These are phyloP conservation scores for Bufo bufo DNA, from an alignment of 2,113 vertebrate species.

Conservation along the genomic window DNA sequence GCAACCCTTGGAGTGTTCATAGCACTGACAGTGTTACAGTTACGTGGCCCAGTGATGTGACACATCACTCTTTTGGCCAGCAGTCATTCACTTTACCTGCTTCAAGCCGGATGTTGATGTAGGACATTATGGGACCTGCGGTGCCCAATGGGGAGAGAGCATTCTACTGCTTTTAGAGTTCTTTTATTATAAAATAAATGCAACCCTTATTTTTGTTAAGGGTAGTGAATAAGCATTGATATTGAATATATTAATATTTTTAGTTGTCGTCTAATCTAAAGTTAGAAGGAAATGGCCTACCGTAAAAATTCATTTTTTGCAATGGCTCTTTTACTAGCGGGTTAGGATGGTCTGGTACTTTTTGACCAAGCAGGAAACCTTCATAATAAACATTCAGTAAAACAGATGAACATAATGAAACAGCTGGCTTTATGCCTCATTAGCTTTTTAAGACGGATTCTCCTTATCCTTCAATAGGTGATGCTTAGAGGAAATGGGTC, in stretches of 20 bases:
- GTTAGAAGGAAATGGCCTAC: not conserved
- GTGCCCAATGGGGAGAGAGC: too few relatives aligned
- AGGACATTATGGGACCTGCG: too few relatives aligned
- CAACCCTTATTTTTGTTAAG: too few relatives aligned
- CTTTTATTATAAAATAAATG: too few relatives aligned
- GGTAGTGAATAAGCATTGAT: too few relatives aligned
- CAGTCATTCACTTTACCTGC: not conserved
- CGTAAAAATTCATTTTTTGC: not conserved
- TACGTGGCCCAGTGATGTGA: too few relatives aligned
- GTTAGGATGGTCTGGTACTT: not conserved
- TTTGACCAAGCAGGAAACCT: conserved; percentile 1
- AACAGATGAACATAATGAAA: conserved; percentile 31
- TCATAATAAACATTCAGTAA: conserved; percentile 10
- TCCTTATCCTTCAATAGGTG: conserved; percentile 28
- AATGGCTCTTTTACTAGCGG: not conserved
- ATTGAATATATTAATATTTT: too few relatives aligned
- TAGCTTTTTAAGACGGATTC: conserved; percentile 39
- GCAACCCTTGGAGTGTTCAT: not conserved
- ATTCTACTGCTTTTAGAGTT: too few relatives aligned
- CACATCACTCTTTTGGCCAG: too few relatives aligned
- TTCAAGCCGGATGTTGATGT: too few relatives aligned
- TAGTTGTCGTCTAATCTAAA: not conserved
- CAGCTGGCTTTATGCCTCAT: conserved; percentile 44
- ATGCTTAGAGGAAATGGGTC: conserved; percentile 46
- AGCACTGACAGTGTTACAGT: not conserved